A percentile compares a stretch with the other conserved stretches of the same genome.
Evolutionary conservation across 2,888 invertebrate genomes (phyloP).

Genomic region (Gibbula magus): DNA sequence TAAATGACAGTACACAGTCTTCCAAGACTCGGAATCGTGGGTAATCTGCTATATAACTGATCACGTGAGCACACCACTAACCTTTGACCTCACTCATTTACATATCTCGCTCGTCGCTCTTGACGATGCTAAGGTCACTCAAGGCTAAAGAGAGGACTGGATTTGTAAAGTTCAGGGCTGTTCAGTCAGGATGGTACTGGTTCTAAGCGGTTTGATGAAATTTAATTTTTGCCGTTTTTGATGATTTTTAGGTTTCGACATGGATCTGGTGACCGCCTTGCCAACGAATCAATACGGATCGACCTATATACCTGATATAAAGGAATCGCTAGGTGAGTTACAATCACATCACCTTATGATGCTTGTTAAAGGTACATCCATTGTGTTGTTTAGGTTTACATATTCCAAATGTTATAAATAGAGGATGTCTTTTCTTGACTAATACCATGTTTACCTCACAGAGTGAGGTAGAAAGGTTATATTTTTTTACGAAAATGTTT

Average conservation of each 20-base stretch:
- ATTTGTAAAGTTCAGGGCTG: background rate
- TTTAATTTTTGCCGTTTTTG: background rate
- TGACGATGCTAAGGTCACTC: background rate
- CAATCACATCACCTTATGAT: background rate
- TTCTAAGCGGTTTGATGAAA: background rate
- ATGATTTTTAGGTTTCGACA: slow-evolving; percentile 54
- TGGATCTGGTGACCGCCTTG: slow-evolving; percentile 79
- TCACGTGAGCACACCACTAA: slow-evolving; percentile 23
- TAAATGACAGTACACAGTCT: slow-evolving; percentile 25
- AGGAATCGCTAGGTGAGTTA: slow-evolving; percentile 83
- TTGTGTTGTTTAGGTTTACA: background rate
- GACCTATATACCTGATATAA: slow-evolving; percentile 83
- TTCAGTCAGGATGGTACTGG: background rate
- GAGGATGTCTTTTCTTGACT: too few relatives aligned
- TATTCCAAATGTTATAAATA: too few relatives aligned
- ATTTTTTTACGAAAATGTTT: too few relatives aligned
- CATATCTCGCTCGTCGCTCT: slow-evolving; percentile 15
- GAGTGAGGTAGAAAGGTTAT: too few relatives aligned
- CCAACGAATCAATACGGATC: slow-evolving; percentile 86
- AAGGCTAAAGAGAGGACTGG: slow-evolving; percentile 5
- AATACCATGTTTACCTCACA: too few relatives aligned
- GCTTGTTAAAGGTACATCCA: too few relatives aligned
- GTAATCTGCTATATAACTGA: slow-evolving; percentile 10
- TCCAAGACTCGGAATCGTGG: background rate
- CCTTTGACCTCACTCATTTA: slow-evolving; percentile 18